Conservation (phyloP, 23 tunicate genomes). For the Ciona savignyi region DNA sequence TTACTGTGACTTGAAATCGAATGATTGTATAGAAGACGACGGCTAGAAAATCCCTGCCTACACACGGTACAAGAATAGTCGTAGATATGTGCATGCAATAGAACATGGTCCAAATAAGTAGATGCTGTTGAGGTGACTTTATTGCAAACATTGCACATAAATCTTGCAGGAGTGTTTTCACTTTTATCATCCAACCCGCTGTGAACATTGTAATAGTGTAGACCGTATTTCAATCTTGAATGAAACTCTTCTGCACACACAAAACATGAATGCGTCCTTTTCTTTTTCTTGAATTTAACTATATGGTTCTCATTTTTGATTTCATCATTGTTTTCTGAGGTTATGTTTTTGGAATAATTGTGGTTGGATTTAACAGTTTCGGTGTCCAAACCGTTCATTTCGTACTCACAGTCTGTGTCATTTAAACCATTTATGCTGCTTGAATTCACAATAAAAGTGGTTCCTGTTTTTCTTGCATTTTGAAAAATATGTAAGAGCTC, state of each 20-base stretch:
- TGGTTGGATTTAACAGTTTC: not conserved
- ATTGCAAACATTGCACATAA: not conserved
- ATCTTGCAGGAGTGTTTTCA: not conserved
- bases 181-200: not conserved
- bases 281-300: not conserved
- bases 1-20: not conserved
- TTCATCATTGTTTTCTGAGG: not conserved
- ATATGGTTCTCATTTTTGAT: not conserved
- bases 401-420: not conserved
- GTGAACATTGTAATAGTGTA: constrained; percentile 1
- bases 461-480: constrained; percentile 5
- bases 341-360: not conserved
- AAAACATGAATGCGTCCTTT: not conserved
- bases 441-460: constrained; percentile 1
- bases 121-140: not conserved
- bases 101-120: constrained; percentile 10
- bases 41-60: not conserved
- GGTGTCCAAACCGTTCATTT: not conserved
- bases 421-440: not conserved
- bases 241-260: not conserved
- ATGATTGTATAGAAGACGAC: not conserved
- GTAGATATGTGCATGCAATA: not conserved
- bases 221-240: not conserved
- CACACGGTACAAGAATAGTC: constrained; percentile 3
- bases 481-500: constrained; percentile 3